Evolutionary conservation across 2,797 vertebrate genomes (phyloP).

Genomic region (Carcharodon carcharias): DNA sequence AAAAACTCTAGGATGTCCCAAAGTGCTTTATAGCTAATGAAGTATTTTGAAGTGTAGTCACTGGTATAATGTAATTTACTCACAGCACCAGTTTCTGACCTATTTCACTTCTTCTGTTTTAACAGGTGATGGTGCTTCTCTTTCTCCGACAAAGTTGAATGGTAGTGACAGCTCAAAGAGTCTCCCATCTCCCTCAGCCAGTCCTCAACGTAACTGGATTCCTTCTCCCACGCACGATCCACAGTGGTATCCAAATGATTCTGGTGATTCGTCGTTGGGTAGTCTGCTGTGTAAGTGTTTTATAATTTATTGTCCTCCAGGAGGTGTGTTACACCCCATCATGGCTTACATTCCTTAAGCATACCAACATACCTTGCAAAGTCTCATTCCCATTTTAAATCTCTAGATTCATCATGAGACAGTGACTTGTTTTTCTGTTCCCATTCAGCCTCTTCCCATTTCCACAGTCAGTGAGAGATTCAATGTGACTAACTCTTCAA

Average conservation of each 20-base stretch:
- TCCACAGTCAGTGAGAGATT: background rate
- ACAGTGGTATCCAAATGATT: conserved; percentile 97
- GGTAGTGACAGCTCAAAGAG: conserved; percentile 82
- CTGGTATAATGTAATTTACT: background rate
- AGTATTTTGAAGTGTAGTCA: background rate
- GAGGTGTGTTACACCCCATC: too few species aligned
- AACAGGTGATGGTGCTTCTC: conserved; percentile 78
- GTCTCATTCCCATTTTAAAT: background rate
- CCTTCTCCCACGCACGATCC: conserved; percentile 95
- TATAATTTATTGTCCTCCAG: background rate
- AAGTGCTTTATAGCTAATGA: background rate
- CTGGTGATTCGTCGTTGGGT: conserved; percentile 85
- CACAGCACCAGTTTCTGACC: background rate
- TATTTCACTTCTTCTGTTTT: background rate
- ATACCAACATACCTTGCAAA: background rate
- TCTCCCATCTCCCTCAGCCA: conserved; percentile 77
- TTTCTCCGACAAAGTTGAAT: conserved; percentile 87
- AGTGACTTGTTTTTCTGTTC: background rate
- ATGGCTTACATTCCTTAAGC: background rate
- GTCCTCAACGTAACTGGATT: conserved; percentile 89
- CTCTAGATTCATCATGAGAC: background rate
- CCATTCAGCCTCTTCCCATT: background rate
- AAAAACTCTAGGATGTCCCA: background rate
- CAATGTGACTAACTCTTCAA: background rate
- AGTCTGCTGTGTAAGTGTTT: conserved; percentile 83